These are phyloP conservation scores for Anolis apletophallus DNA, from an alignment of 2,797 vertebrate species.

Conservation along the genomic window DNA sequence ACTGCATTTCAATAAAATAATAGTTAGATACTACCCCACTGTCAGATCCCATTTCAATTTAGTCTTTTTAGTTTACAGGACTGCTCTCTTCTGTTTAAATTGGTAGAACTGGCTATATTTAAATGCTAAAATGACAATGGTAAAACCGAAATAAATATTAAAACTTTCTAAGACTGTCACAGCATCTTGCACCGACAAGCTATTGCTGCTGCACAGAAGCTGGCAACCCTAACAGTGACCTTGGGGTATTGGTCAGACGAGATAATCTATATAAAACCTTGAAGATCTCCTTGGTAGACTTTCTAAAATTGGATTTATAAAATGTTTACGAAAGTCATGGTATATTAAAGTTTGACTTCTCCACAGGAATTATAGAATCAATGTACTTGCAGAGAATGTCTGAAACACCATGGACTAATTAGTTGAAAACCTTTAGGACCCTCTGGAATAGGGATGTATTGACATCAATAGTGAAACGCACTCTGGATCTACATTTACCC, in stretches of 20 bases:
- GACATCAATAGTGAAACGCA: background rate
- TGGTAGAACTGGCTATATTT: constrained; percentile 25
- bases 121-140: too few species aligned
- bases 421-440: background rate
- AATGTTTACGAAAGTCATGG: too few species aligned
- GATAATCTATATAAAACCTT: too few species aligned
- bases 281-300: too few species aligned
- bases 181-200: too few species aligned
- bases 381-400: constrained; percentile 56
- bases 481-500: too few species aligned
- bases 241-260: too few species aligned
- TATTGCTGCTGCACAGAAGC: too few species aligned
- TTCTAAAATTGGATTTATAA: too few species aligned
- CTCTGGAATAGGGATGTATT: background rate
- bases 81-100: constrained; percentile 44
- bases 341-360: constrained; percentile 1
- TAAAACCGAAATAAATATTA: too few species aligned
- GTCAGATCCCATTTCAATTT: constrained; percentile 54
- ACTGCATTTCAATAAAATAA: constrained; percentile 19
- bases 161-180: too few species aligned
- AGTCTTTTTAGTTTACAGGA: constrained; percentile 23
- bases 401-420: background rate
- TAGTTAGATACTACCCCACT: constrained; percentile 47
- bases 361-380: constrained; percentile 63
- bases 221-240: too few species aligned